These are phyloP conservation scores for Tetraneura akinire DNA, from an alignment of 1,140 invertebrate genomes.

Conservation along the genomic window DNA sequence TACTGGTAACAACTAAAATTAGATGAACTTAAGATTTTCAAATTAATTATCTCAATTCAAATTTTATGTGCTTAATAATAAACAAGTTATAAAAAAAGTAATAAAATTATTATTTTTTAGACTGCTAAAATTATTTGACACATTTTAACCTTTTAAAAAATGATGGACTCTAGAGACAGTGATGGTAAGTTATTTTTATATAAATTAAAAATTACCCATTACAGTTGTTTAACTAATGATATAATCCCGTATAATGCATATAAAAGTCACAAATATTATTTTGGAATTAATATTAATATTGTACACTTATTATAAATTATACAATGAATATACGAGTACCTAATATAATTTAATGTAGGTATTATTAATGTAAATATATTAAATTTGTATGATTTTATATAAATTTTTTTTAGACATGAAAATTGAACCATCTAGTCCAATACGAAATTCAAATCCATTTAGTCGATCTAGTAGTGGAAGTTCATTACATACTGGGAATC, in stretches of 20 bases:
- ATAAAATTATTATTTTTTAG: constrained; percentile 25
- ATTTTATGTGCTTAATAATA: no score
- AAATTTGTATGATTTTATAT: background rate
- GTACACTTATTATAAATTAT: no score
- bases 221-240: no score
- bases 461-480: constrained; percentile 82
- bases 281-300: background rate
- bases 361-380: background rate
- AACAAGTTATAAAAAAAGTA: no score
- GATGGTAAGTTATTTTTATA: constrained; percentile 15
- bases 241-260: no score
- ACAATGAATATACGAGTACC: no score
- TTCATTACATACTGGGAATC: constrained; percentile 72
- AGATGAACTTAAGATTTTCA: no score
- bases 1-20: no score
- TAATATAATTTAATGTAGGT: no score
- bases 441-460: constrained; percentile 70
- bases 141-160: background rate
- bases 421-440: constrained; percentile 69
- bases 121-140: background rate
- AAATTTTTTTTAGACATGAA: constrained; percentile 61
- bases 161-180: constrained; percentile 47
- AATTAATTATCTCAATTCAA: no score
- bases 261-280: no score
- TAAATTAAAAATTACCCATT: no score